Evolutionary conservation across 2,797 vertebrate genomes (phyloP).

Genomic region (Cephalopachus bancanus): DNA sequence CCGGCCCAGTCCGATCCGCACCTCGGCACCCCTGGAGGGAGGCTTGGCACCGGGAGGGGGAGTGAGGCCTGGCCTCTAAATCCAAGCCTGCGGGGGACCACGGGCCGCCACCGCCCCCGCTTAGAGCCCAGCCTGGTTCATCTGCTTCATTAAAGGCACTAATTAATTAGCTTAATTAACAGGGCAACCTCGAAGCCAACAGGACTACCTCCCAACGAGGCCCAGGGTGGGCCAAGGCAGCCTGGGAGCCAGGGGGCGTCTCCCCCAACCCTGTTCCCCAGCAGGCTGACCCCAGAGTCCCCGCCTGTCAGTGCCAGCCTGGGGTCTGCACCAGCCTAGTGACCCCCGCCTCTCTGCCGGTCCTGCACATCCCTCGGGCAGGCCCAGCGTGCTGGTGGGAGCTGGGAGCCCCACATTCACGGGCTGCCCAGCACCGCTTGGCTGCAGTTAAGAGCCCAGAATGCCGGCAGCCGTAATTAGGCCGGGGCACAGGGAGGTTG

Average conservation of each 20-base stretch:
- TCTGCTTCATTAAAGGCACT: constrained; percentile 85
- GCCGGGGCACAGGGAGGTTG: background rate
- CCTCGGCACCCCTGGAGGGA: background rate
- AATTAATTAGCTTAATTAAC: constrained; percentile 85
- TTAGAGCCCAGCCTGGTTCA: constrained; percentile 75
- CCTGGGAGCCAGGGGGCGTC: background rate
- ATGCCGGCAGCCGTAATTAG: background rate
- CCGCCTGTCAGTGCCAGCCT: background rate
- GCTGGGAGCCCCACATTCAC: background rate
- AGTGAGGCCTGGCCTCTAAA: background rate
- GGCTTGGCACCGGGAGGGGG: background rate
- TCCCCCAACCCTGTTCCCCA: background rate
- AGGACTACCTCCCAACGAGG: constrained; percentile 63
- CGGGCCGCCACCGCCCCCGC: background rate
- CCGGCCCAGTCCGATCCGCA: background rate
- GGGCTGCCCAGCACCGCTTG: background rate
- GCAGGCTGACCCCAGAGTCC: background rate
- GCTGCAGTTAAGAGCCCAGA: constrained; percentile 30
- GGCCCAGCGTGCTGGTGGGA: background rate
- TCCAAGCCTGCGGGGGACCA: background rate
- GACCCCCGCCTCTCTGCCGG: background rate
- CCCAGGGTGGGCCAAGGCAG: background rate
- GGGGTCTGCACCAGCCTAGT: background rate
- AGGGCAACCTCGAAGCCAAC: constrained; percentile 78
- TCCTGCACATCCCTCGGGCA: background rate